Percentiles rank a stretch among this genome's conserved stretches.
Conservation (phyloP, 2,797 vertebrate species). For the Labroides dimidiatus region DNA sequence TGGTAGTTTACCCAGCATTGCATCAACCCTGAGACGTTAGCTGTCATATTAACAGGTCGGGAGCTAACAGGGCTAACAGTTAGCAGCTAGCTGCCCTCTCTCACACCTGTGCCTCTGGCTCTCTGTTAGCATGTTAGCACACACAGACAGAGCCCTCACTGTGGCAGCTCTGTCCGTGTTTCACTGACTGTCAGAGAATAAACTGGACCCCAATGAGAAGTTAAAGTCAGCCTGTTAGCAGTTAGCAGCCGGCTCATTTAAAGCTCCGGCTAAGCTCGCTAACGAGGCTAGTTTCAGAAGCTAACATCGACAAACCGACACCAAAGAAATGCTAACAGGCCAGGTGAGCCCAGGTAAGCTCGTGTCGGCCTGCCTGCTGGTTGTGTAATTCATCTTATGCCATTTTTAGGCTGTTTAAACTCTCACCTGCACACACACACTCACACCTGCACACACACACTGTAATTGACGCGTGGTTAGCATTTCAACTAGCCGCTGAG, state of each 20-base stretch:
- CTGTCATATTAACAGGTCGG: too few relatives aligned
- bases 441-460: conserved; percentile 1
- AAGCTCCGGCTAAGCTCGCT: conserved; percentile 18
- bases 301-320: not conserved
- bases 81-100: not conserved
- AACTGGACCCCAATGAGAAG: not conserved
- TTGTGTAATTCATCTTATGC: conserved; percentile 11
- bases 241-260: not conserved
- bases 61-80: too few relatives aligned
- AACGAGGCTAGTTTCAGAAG: not conserved
- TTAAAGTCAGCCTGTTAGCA: too few relatives aligned
- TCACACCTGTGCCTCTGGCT: too few relatives aligned
- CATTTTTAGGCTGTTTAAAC: conserved; percentile 14
- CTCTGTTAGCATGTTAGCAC: too few relatives aligned
- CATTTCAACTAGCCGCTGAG: conserved; percentile 57
- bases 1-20: not conserved
- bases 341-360: rapidly evolving
- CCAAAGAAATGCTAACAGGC: not conserved
- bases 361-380: not conserved
- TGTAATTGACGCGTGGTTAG: conserved; percentile 73
- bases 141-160: too few relatives aligned
- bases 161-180: too few relatives aligned
- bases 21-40: not conserved
- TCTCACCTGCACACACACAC: conserved; percentile 29
- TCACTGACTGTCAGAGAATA: not conserved